phyloP scores from a whole-genome alignment of 2,113 vertebrate genomes.

The Plecotus auritus region DNA sequence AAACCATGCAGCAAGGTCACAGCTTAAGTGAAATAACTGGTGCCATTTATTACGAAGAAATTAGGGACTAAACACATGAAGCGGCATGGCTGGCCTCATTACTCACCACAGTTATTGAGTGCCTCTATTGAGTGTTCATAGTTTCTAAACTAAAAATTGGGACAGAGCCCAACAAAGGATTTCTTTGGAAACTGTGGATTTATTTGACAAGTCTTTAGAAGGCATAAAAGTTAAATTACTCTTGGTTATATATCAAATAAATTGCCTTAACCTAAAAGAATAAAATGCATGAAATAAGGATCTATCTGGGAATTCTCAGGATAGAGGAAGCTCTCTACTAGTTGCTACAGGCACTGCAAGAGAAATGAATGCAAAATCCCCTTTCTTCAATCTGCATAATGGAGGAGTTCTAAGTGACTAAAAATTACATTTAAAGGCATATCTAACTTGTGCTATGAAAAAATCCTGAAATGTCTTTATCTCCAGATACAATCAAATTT shows the following conservation, averaged over 20 bases:
- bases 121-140: background rate
- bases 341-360: background rate
- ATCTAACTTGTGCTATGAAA: background rate
- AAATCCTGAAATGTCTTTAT: background rate
- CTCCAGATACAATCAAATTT: background rate
- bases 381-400: background rate
- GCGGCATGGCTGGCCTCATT: background rate
- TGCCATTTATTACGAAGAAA: constrained; percentile 24
- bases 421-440: background rate
- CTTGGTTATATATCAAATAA: constrained; percentile 36
- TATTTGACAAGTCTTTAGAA: constrained; percentile 41
- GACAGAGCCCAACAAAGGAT: constrained; percentile 26
- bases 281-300: background rate
- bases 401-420: background rate
- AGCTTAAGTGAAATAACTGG: background rate
- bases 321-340: background rate
- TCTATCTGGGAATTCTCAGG: background rate
- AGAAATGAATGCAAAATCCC: background rate
- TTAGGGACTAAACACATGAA: background rate
- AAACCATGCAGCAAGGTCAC: constrained; percentile 27
- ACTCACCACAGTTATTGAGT: background rate
- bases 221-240: constrained; percentile 25
- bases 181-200: constrained; percentile 1
- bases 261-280: constrained; percentile 15
- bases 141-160: constrained; percentile 36